A percentile compares a stretch with the other conserved stretches of the same genome.
Conservation (phyloP, 2,113 vertebrate genomes). For the Rhagologus leucostigma region DNA sequence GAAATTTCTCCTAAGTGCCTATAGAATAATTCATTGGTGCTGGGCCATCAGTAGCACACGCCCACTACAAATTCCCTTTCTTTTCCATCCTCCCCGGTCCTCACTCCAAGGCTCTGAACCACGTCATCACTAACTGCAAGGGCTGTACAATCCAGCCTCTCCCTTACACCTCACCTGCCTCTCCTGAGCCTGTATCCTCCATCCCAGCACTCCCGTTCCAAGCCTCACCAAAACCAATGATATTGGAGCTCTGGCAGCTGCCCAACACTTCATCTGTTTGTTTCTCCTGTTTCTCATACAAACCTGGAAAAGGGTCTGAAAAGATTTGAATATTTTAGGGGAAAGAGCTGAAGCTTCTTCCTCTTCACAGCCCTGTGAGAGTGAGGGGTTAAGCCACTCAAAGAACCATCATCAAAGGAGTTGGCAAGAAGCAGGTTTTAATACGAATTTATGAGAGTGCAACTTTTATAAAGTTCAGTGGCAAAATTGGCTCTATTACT, state of each 20-base stretch:
- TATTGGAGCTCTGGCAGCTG: not conserved
- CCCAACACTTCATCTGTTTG: not conserved
- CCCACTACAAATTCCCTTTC: not conserved
- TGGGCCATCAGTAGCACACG: not conserved
- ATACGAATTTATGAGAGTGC: not conserved
- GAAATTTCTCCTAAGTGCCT: not conserved
- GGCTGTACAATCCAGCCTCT: not conserved
- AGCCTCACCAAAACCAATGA: not conserved
- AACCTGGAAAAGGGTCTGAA: not conserved
- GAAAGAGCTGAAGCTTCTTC: not conserved
- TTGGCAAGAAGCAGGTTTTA: not conserved
- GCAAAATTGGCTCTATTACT: not conserved
- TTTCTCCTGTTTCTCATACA: not conserved
- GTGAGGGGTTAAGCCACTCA: not conserved
- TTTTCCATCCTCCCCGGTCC: not conserved
- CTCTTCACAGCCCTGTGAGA: not conserved
- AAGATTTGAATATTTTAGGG: not conserved
- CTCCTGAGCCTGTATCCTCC: not conserved
- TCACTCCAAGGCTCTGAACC: not conserved
- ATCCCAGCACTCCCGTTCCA: not conserved
- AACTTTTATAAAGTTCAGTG: not conserved
- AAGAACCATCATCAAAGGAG: not conserved
- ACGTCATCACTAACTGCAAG: not conserved
- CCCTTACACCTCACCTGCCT: not conserved
- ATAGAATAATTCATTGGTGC: not conserved